Base-by-base conservation (phyloP, 2,888 invertebrate species). In the Cerastis leucographa region DNA sequence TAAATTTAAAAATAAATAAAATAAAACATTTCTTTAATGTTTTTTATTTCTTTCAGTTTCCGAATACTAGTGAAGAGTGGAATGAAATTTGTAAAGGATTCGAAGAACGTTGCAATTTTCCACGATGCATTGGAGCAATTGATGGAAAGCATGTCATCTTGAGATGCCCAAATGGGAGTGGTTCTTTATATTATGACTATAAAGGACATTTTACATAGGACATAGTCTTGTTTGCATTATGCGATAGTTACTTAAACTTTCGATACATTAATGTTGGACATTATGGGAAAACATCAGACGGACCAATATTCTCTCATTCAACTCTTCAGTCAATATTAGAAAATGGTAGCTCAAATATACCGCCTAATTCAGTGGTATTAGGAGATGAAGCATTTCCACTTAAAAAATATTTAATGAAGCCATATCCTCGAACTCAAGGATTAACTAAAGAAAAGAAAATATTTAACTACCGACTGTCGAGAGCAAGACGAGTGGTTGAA, bases 301-400 rank as follows among this genome's bases (percentile, higher is more conserved):
- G 76, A 76, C 73, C 79, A 69, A 80, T 80, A 80, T 73, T 76
- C 76, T 71, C 75, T 67, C 75, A 79, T 75, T 75, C 68, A 79
- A 78, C 74, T 78, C 78, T 78, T 79, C 75, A 69, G 69, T 75
- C 79, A 79, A 72, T 72, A 79, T 79, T 79, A 79, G 69, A 76
- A 79, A 75, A 71, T 72, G 79, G 8, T 78, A 74, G 78, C 78
- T 71, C 74, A 74, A 78, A 78, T 74, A 78, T 78, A 71, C 74
- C 74, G 70, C 74, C 74, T 78, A 71, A 78, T 74, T 73, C 73
- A 72, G 78, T 78, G 67, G 70, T 78, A 67, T 66, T 78, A 71
- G 73, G 70, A 72, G 74, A 74, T 74, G 74, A 74, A 71, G 74
- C 74, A 74, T 71, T 74, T 78, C 78, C 74, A 62, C 74, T 78